Base-by-base conservation (phyloP, 1,140 invertebrate genomes). In the Brachionus sp. region DNA sequence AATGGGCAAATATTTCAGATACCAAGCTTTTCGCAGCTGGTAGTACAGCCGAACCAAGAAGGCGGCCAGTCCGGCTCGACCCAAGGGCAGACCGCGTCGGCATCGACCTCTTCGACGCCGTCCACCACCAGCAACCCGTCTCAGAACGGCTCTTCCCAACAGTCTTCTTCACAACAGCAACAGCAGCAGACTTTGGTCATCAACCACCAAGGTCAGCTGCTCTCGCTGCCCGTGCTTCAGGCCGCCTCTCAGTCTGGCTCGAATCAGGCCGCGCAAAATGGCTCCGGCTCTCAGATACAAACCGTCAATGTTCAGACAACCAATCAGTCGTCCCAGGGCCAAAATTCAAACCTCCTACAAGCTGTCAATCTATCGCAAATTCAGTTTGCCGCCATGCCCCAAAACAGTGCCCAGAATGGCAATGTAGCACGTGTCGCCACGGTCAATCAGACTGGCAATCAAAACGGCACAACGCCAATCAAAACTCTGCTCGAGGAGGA, bases 1-100 rank as follows among this genome's bases (percentile, higher is more conserved):
- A 80, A 80, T 37, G 77, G 77, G 0, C 77, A 80, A 23, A 80
- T 80, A 57, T 80, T 80, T 44, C 77, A 80, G 33, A 57, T 80
- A 62, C 77, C 77, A 5, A 42, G 7, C 25, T 75, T 75, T 25
- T 39, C 50, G 1, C 77, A 80, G 50, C 37, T 80, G 3, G 77
- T 80, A 10, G 77, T 80, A 3, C 62, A 57, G n/a, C 77, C 53
- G 50, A 57, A 80, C 19, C 23, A 29, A 10, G 70, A 46, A 5
- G 70, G 39, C 12, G 44, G 39, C 12, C 77, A 53, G 37, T n/a
- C 10, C 5, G 23, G 7, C 10, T 9, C 23, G 77, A 3, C 19
- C 13, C 46, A 35, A 12, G 16, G 25, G 3, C 77, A 44, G 57
- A 37, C 33, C 0, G 7, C 16, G 2, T 6, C 33, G 19, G 77